These are phyloP conservation scores for Doryteuthis pealeii DNA, from an alignment of 1,140 invertebrate genomes.

Conservation along the genomic window DNA sequence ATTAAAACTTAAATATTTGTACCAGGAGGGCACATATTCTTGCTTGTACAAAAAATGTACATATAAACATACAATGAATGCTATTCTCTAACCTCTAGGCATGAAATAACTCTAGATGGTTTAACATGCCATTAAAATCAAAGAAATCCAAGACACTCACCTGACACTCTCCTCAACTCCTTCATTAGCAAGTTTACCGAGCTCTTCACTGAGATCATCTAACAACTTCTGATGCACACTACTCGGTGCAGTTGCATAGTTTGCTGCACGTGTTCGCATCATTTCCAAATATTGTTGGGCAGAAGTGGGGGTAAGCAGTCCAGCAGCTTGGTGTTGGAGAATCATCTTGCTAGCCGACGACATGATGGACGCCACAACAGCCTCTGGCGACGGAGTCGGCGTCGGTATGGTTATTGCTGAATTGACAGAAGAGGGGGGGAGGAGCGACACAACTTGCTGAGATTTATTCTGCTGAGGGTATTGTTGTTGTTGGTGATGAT, in stretches of 20 bases:
- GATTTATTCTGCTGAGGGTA: too few relatives aligned
- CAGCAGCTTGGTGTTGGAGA: not conserved
- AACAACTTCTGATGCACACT: not conserved
- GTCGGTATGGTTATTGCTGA: too few relatives aligned
- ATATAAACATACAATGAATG: too few relatives aligned
- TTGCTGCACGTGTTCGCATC: conserved; percentile 4
- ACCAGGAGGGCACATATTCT: too few relatives aligned
- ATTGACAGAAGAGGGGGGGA: too few relatives aligned
- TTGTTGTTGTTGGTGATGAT: not conserved
- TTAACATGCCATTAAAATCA: too few relatives aligned
- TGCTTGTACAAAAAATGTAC: too few relatives aligned
- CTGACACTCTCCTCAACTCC: not conserved
- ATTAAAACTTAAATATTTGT: too few relatives aligned
- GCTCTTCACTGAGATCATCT: conserved; percentile 4
- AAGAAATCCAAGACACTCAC: not conserved
- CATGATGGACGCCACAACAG: not conserved
- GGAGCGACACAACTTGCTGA: too few relatives aligned
- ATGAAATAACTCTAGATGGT: too few relatives aligned
- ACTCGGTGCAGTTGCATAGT: not conserved
- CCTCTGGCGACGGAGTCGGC: not conserved
- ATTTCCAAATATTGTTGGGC: not conserved
- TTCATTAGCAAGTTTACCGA: not conserved
- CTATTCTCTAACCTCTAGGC: too few relatives aligned
- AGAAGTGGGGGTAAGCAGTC: not conserved
- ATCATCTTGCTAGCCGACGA: not conserved